Evolutionary conservation across 1,140 invertebrate genomes (phyloP), one percentile per base, ranked within the genome.

Genomic region (Teleopsis dalmanni): DNA sequence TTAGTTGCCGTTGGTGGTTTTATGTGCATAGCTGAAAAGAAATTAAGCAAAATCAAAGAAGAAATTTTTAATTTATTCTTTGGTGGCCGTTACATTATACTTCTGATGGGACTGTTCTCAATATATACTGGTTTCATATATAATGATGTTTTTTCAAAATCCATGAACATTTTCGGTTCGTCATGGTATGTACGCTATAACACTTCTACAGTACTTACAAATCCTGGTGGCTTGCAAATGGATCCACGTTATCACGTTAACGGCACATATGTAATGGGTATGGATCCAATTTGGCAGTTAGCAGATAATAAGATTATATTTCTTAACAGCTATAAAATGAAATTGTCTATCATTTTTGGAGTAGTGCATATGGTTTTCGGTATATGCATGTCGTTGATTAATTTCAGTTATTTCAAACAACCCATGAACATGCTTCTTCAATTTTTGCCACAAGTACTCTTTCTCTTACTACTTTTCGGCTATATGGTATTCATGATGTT

Each of bases 301-400:
- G 81, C 94, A 10, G 78, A 83, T 45, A 98, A 99, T 74, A 98
- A 98, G 42, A 95, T 99, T 55, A 87, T 91, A 35, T 98, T 96
- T 73, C 73, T 93, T 19, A 99, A 99, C 73, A 95, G 93, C 0
- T 94, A 90, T 73, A 99, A 99, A 76, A 99, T 99, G 96, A 99
- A 99, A 70, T 73, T 96, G 25, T 97, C 94, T 11, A 91, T 99
- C 48, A 93, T 98, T 51, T 83, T 98, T 62, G 95, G 95, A 18
- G 91, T 99, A 0, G 57, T 83, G 44, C 95, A 99, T 70, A 99
- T 99, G 95, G 78, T 92, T 36, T 98, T 98, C 71, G 95, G 95
- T 29, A 84, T 98, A 3, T 77, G 78, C 55, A 80, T 98, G 59
- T 89, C 87, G 59, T 78, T 95, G 25, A 75, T 88, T 33, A 99